Base-by-base conservation (phyloP, 2,113 vertebrate species). In the Gymnocephalus cernua region DNA sequence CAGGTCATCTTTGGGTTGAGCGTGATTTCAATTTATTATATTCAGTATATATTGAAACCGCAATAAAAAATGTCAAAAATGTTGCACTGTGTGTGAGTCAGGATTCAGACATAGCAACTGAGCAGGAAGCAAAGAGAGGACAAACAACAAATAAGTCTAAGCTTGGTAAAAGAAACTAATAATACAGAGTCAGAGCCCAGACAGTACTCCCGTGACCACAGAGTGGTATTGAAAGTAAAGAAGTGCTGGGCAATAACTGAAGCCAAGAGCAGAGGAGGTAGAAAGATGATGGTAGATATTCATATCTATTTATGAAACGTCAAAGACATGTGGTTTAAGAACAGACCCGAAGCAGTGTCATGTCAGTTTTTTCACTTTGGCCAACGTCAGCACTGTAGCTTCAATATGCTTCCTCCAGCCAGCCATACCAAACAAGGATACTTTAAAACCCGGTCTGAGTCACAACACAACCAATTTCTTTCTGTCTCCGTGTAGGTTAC, bases 401-500 rank as follows among this genome's bases (percentile, higher is more conserved):
- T 85, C 75, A 66, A 66, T 81, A 80, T 77, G 68, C 74, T 79
- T 88, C 35, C 50, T 83, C 16, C 81, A 62, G 64, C 74, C 84
- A 88, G 78, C 70, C 41, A 58, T 50, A 80, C 61, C 71, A 88
- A 85, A 89, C 72, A 85, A 66, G 72, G 81, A 81, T 44, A 65
- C 83, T 86, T 91, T 62, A 48, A 77, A 83, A 87, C 61, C 67
- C 74, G 10, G 23, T 88, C 77, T 92, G 92, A 94, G 62, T 94
- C 93, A 94, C 48, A 63, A 44, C 47, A 93, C 48, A 63, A 44
- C 47, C 77, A 56, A 32, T 88, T 80, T 54, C 83, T 79, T 74
- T 82, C 83, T 80, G 74, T 90, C 83, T 79, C 70, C 54, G 3
- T 71, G 18, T 92, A 98, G 97, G 96, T 97, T 66, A 93, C 93